Percentiles rank a stretch among this genome's conserved stretches.
Conservation (phyloP, 2,888 invertebrate species). For the Calephelis perditalis region DNA sequence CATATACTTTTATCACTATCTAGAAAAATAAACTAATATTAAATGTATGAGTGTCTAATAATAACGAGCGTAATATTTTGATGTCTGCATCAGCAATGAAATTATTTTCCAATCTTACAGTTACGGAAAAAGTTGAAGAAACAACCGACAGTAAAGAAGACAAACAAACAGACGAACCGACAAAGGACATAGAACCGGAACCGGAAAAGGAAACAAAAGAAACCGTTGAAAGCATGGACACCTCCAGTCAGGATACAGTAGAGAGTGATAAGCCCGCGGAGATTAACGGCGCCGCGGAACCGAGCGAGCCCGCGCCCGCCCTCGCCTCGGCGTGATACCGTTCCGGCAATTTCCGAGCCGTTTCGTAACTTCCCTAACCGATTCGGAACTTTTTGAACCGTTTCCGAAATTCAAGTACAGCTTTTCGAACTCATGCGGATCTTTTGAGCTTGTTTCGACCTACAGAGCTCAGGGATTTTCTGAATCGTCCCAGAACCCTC, state of each 20-base stretch:
- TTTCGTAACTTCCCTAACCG: slow-evolving; percentile 1
- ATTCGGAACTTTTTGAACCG: slow-evolving; percentile 1
- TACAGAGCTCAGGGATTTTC: neutral
- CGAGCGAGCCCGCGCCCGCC: neutral
- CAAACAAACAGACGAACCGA: slow-evolving; percentile 31
- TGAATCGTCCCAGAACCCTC: neutral
- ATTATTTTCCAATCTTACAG: slow-evolving; percentile 19
- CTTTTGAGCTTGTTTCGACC: too few relatives aligned
- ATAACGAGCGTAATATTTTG: too few relatives aligned
- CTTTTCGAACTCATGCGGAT: too few relatives aligned
- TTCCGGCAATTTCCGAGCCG: slow-evolving; percentile 4
- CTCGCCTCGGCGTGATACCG: slow-evolving; percentile 9
- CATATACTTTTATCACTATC: too few relatives aligned
- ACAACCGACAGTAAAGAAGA: slow-evolving; percentile 20
- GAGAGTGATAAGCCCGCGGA: slow-evolving; percentile 35
- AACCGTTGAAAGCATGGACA: slow-evolving; percentile 53
- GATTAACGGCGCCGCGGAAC: slow-evolving; percentile 44
- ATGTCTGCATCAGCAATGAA: too few relatives aligned
- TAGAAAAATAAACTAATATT: too few relatives aligned
- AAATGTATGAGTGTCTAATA: too few relatives aligned
- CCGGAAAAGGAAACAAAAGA: slow-evolving; percentile 42
- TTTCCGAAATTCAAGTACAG: neutral
- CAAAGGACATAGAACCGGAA: slow-evolving; percentile 34
- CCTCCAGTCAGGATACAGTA: slow-evolving; percentile 51
- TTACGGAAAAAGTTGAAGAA: slow-evolving; percentile 32